These are phyloP conservation scores for Ursus arctos DNA, from an alignment of 2,113 vertebrate species.

Conservation along the genomic window DNA sequence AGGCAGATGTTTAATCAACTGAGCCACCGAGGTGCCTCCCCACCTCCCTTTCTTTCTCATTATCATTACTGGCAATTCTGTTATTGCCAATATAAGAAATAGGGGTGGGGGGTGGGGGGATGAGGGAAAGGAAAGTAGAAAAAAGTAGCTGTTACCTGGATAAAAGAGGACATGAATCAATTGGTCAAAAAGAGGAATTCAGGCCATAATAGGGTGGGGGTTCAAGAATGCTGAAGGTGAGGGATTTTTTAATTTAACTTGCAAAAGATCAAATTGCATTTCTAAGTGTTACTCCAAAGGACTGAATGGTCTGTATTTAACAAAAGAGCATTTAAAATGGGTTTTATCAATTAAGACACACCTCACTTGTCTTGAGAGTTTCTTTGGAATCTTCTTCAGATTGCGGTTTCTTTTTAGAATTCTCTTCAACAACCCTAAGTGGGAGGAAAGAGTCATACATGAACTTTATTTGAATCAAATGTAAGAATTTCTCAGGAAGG, in stretches of 20 bases:
- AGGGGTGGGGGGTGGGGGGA: background rate
- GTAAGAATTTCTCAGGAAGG: slow-evolving; percentile 26
- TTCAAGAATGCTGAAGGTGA: background rate
- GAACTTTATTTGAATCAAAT: slow-evolving; percentile 18
- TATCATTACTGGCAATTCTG: background rate
- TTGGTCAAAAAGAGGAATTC: background rate
- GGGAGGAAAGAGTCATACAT: background rate
- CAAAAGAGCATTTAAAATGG: background rate
- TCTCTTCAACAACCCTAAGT: slow-evolving; percentile 86
- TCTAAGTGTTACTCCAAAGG: slow-evolving; percentile 12
- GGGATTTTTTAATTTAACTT: background rate
- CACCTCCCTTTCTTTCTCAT: background rate
- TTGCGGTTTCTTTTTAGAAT: slow-evolving; percentile 90
- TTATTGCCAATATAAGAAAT: background rate
- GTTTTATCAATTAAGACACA: slow-evolving; percentile 76
- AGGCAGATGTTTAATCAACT: no score
- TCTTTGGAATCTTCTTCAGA: slow-evolving; percentile 90
- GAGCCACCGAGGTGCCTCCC: no score
- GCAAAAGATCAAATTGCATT: background rate
- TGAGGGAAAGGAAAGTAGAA: background rate
- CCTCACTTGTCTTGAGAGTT: slow-evolving; percentile 88
- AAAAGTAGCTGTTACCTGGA: background rate
- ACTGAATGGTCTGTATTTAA: background rate
- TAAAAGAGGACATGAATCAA: background rate
- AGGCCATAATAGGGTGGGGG: background rate